Evolutionary conservation across 2,888 invertebrate species (phyloP).

Genomic region (Folsomia manolachei): DNA sequence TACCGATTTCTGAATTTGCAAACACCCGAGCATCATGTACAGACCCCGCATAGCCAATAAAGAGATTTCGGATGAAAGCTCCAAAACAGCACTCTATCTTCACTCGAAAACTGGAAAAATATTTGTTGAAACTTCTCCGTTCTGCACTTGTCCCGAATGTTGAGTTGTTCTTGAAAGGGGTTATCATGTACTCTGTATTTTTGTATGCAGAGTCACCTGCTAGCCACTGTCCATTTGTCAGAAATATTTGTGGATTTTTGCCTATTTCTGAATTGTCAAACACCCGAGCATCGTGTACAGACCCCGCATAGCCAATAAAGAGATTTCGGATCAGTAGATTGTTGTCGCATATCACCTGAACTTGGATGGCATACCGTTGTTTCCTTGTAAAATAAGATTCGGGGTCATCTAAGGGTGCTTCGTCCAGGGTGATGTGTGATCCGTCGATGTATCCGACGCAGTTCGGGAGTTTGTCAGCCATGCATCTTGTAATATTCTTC

Average conservation of each 20-base stretch:
- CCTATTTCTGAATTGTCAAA: neutral
- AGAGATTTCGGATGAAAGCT: too few species aligned
- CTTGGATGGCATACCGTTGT: slow-evolving; percentile 27
- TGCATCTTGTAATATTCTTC: neutral
- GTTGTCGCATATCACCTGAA: slow-evolving; percentile 26
- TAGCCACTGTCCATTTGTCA: slow-evolving; percentile 16
- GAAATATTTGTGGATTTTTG: neutral
- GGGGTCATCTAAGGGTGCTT: slow-evolving; percentile 25
- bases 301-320: slow-evolving; percentile 17
- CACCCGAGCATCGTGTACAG: slow-evolving; percentile 23
- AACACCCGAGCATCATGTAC: too few species aligned
- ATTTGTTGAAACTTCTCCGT: slow-evolving; percentile 10
- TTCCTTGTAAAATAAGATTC: slow-evolving; percentile 28
- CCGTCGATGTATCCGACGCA: slow-evolving; percentile 33
- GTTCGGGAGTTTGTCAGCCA: slow-evolving; percentile 17
- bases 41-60: too few species aligned
- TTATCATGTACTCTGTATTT: slow-evolving; percentile 1
- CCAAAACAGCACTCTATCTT: too few species aligned
- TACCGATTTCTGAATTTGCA: too few species aligned
- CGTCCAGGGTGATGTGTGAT: slow-evolving; percentile 12
- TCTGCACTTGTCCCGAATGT: neutral
- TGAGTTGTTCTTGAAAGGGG: slow-evolving; percentile 21
- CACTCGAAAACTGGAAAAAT: too few species aligned
- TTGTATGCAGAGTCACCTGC: slow-evolving; percentile 25
- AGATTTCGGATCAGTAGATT: neutral